A percentile compares a stretch with the other conserved stretches of the same genome.
These are phyloP conservation scores for Diadophis punctatus DNA, from an alignment of 2,113 vertebrate genomes.

Conservation along the genomic window DNA sequence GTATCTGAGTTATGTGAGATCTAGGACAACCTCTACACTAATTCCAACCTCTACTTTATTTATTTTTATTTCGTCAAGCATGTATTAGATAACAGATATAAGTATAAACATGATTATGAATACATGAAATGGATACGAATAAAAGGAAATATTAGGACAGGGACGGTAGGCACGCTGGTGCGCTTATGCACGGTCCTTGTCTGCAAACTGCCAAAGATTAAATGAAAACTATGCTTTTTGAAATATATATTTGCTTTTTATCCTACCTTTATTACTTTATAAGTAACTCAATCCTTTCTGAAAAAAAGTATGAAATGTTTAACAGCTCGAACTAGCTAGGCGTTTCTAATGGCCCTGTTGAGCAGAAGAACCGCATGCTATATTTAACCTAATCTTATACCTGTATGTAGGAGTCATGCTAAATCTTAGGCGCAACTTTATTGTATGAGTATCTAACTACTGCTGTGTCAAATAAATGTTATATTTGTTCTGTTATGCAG, in stretches of 20 bases:
- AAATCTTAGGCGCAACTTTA: neutral
- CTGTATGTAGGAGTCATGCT: neutral
- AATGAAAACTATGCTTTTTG: neutral
- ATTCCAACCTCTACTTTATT: neutral
- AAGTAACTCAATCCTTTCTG: neutral
- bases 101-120: too few relatives aligned
- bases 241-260: constrained; percentile 15
- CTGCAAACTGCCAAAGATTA: rapidly evolving
- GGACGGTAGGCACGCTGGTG: too few relatives aligned
- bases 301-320: neutral
- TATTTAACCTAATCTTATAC: neutral
- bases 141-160: too few relatives aligned
- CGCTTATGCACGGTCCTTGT: neutral
- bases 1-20: too few relatives aligned
- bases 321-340: neutral
- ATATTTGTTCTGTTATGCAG: neutral
- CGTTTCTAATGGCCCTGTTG: neutral
- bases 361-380: neutral
- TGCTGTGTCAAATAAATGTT: neutral
- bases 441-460: neutral
- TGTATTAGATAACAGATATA: too few relatives aligned
- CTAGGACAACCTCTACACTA: neutral
- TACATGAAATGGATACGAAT: too few relatives aligned
- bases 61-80: too few relatives aligned
- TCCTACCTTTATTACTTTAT: neutral